Percentiles rank a stretch among this genome's conserved stretches.
phyloP scores from a whole-genome alignment of 2,888 invertebrate species.

The Incurvaria masculella region DNA sequence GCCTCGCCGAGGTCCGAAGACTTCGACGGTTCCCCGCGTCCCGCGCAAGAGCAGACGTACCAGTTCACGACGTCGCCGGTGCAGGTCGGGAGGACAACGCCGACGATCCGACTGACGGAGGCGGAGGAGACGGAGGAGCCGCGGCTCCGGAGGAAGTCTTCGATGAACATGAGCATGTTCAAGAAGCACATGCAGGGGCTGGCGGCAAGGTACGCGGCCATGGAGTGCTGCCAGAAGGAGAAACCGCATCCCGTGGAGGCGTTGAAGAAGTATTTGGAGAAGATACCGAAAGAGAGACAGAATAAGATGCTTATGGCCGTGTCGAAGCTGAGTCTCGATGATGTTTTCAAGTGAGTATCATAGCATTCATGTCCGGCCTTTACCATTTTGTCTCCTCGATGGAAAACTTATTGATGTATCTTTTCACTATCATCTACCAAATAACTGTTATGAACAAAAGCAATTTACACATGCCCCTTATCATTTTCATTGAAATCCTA shows the following conservation, averaged over 20 bases:
- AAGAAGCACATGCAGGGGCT: constrained; percentile 23
- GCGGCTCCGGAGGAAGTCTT: not conserved
- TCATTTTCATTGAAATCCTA: too few species aligned
- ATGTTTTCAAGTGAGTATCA: not conserved
- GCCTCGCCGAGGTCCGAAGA: not conserved
- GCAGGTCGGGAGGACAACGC: not conserved
- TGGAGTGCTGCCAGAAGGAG: constrained; percentile 32
- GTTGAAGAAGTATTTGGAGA: constrained; percentile 25
- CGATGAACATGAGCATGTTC: not conserved
- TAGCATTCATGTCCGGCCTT: too few species aligned
- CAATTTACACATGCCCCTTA: too few species aligned
- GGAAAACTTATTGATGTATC: too few species aligned
- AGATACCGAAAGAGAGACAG: not conserved
- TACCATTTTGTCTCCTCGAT: too few species aligned
- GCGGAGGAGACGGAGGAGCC: not conserved
- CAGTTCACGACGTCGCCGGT: not conserved
- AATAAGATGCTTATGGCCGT: not conserved
- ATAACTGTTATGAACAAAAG: too few species aligned
- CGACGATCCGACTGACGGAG: not conserved
- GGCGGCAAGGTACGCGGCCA: constrained; percentile 28
- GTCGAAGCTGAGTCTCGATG: not conserved
- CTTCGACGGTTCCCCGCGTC: not conserved
- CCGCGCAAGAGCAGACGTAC: not conserved
- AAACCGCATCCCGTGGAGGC: constrained; percentile 29
- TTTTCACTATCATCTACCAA: too few species aligned